phyloP scores from a whole-genome alignment of 2,888 invertebrate genomes.

The Coelinius sp. region DNA sequence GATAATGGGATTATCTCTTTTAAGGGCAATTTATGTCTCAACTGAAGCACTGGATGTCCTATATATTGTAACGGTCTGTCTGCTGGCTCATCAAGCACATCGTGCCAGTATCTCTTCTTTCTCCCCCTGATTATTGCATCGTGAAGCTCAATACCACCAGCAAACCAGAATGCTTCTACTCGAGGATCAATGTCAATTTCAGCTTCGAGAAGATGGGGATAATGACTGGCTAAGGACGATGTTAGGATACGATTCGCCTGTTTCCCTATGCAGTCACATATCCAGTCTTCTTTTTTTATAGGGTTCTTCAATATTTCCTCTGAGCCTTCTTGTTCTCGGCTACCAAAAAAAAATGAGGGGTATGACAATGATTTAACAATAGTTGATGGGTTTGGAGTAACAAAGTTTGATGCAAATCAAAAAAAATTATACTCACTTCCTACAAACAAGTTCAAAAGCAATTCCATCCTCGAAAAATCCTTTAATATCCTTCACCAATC shows the following conservation, averaged over 20 bases:
- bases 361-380: too few species aligned
- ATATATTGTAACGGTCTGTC: slow-evolving; percentile 81
- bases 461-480: slow-evolving; percentile 77
- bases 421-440: slow-evolving; percentile 72
- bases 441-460: slow-evolving; percentile 75
- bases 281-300: slow-evolving; percentile 69
- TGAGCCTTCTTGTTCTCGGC: slow-evolving; percentile 54
- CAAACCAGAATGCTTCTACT: slow-evolving; percentile 89
- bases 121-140: slow-evolving; percentile 67
- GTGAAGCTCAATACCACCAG: slow-evolving; percentile 80
- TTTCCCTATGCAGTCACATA: slow-evolving; percentile 74
- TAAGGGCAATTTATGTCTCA: slow-evolving; percentile 81
- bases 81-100: slow-evolving; percentile 73
- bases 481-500: slow-evolving; percentile 73
- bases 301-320: slow-evolving; percentile 41
- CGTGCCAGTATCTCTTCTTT: slow-evolving; percentile 65
- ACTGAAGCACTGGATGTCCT: slow-evolving; percentile 79
- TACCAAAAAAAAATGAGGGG: too few species aligned
- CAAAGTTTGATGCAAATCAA: too few species aligned
- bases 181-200: slow-evolving; percentile 84
- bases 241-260: slow-evolving; percentile 81
- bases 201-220: slow-evolving; percentile 76
- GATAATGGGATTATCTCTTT: slow-evolving; percentile 75
- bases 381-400: too few species aligned
- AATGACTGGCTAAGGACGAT: slow-evolving; percentile 75